Evolutionary conservation across 2,797 vertebrate genomes (phyloP), one percentile per base, ranked within the genome.

Genomic region (Oryzias dopingdopingensis): DNA sequence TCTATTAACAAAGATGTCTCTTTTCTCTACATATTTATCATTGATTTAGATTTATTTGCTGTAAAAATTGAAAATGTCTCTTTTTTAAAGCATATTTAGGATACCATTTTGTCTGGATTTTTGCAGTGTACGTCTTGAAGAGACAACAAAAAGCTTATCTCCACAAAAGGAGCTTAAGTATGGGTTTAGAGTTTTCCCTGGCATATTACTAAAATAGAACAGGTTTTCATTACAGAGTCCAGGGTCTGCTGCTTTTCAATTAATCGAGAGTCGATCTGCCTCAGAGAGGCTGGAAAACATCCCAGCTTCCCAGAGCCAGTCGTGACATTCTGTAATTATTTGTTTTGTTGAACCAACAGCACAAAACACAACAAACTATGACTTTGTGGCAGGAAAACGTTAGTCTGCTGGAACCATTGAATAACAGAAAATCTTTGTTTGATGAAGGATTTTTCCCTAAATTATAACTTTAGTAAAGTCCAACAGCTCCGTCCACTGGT

Each of bases 241-340:
- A 10, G 43, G 43, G 18, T 52, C 40, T 12, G 8, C 14, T 41
- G 48, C 42, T 56, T 41, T 41, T 48, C 15, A 52, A 41, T 52
- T 46, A 46, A 57, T 46, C 14, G 40, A 5, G 14, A 43, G 6
- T 15, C 4, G 1, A 18, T 59, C 48, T 24, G 17, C 32, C 23
- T 23, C 10, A 24, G 43, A 65, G 48, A 53, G 37, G 24, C 32
- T 37, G 32, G 6, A 52, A 65, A 16, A 42, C 23, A 5, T 17
- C 2, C 10, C 13, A 18, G 43, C 40, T 54, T 54, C 32, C 47
- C 42, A 13, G 29, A 51, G 32, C 14, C 12, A 23, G 45, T 24
- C 4, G 17, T 40, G 16, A n/a, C 45, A 20, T 16, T 59, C 24
- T 51, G 16, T 48, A 50, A 56, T 52, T 59, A 44, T 47, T 59